phyloP scores from a whole-genome alignment of 1,140 invertebrate species.

The Bombus vancouverensis region DNA sequence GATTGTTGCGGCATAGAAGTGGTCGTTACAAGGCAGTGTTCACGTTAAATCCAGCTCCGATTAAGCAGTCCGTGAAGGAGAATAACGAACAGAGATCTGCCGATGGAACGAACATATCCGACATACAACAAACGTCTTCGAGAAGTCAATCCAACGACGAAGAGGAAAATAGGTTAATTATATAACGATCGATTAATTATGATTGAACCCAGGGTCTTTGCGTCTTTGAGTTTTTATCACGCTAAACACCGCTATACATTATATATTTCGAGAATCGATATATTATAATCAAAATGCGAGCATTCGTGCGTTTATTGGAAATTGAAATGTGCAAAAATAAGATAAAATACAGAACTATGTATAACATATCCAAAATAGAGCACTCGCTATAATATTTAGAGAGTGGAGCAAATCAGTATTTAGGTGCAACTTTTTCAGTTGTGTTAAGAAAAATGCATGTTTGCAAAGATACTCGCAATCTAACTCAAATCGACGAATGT shows the following conservation, averaged over 20 bases:
- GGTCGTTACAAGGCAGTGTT: conserved; percentile 74
- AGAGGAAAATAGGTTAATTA: not conserved
- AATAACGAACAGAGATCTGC: conserved; percentile 40
- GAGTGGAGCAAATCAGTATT: not conserved
- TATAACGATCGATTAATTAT: not conserved
- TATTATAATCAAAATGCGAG: not conserved
- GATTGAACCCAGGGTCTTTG: no score
- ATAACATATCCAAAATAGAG: not conserved
- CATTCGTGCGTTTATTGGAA: no score
- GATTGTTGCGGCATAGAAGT: conserved; percentile 72
- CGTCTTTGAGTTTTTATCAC: not conserved
- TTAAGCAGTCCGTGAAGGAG: conserved; percentile 33
- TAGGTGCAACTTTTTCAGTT: not conserved
- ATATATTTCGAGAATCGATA: not conserved
- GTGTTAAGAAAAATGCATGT: not conserved
- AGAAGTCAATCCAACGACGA: not conserved
- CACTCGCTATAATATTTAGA: not conserved
- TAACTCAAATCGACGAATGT: not conserved
- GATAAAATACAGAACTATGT: not conserved
- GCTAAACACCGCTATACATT: not conserved
- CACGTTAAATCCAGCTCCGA: conserved; percentile 47
- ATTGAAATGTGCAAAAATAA: not conserved
- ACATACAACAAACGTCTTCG: not conserved
- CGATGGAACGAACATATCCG: not conserved
- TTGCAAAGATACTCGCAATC: not conserved